A percentile compares a stretch with the other conserved stretches of the same genome.
Evolutionary conservation across 2,888 invertebrate genomes (phyloP).

Genomic region (Chironomus riparius): DNA sequence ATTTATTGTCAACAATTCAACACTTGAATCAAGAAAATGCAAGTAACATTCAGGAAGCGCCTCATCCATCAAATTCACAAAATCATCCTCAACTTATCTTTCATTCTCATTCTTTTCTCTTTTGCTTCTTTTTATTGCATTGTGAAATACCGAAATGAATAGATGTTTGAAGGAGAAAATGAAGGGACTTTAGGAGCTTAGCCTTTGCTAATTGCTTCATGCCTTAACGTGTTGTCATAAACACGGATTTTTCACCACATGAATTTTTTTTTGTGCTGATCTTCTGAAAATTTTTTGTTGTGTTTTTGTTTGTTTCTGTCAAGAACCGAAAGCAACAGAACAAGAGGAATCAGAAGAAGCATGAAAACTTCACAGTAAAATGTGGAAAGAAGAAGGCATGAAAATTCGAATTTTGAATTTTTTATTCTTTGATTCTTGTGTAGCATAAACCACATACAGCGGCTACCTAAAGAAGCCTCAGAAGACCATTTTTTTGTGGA

Average conservation of each 20-base stretch:
- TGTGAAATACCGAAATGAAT: slow-evolving; percentile 18
- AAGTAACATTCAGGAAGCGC: too few relatives aligned
- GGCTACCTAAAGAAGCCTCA: background rate
- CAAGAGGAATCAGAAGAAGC: background rate
- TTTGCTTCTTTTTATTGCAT: background rate
- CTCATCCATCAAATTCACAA: too few relatives aligned
- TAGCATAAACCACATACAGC: slow-evolving; percentile 2
- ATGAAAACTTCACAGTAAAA: background rate
- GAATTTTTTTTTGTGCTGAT: background rate
- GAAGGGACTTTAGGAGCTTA: background rate
- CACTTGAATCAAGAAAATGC: too few relatives aligned
- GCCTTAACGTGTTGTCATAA: slow-evolving; percentile 22
- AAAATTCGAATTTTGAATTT: too few relatives aligned
- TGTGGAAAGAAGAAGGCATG: background rate
- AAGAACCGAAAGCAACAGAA: background rate
- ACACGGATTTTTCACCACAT: slow-evolving; percentile 17
- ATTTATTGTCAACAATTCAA: too few relatives aligned
- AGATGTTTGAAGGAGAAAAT: background rate
- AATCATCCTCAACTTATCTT: too few relatives aligned
- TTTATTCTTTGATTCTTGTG: background rate
- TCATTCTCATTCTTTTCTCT: too few relatives aligned
- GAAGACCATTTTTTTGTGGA: background rate
- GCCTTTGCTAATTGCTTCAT: slow-evolving; percentile 17
- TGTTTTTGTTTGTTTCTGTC: background rate
- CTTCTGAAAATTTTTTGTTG: slow-evolving; percentile 16